phyloP scores from a whole-genome alignment of 2,888 invertebrate species.

The Dorcus parallelipipedus region DNA sequence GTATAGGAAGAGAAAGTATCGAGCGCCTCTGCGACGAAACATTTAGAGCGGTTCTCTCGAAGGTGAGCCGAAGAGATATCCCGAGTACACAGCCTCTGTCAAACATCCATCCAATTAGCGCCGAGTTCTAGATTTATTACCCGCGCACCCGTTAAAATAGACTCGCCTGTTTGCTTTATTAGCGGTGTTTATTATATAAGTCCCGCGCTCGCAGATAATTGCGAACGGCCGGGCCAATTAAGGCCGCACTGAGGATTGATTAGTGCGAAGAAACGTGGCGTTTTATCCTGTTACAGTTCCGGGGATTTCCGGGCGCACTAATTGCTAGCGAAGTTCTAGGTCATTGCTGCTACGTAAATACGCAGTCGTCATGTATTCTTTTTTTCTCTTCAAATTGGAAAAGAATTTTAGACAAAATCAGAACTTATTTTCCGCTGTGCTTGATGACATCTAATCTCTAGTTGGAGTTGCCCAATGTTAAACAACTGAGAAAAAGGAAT shows the following conservation, averaged over 20 bases:
- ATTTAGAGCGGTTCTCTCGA: not conserved
- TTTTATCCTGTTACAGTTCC: too few relatives aligned
- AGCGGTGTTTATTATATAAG: constrained; percentile 43
- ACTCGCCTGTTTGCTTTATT: constrained; percentile 44
- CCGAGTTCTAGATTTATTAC: constrained; percentile 46
- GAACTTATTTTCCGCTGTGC: too few relatives aligned
- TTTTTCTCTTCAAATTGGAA: too few relatives aligned
- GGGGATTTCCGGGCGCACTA: too few relatives aligned
- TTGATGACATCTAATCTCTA: too few relatives aligned
- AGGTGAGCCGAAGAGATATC: constrained; percentile 11
- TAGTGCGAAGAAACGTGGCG: constrained; percentile 21
- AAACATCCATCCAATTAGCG: constrained; percentile 49
- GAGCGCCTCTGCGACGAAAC: not conserved
- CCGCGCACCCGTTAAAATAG: constrained; percentile 24
- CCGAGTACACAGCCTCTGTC: constrained; percentile 39
- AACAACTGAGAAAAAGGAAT: too few relatives aligned
- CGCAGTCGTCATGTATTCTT: too few relatives aligned
- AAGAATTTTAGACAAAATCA: too few relatives aligned
- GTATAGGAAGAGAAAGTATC: not conserved
- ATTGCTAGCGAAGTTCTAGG: too few relatives aligned
- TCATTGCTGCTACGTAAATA: too few relatives aligned
- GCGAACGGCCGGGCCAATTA: constrained; percentile 43
- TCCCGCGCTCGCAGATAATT: constrained; percentile 39
- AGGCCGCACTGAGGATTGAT: constrained; percentile 36
- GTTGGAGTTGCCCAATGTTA: too few relatives aligned